Evolutionary conservation across 2,797 vertebrate species (phyloP).

Genomic region (Scleropages formosus): DNA sequence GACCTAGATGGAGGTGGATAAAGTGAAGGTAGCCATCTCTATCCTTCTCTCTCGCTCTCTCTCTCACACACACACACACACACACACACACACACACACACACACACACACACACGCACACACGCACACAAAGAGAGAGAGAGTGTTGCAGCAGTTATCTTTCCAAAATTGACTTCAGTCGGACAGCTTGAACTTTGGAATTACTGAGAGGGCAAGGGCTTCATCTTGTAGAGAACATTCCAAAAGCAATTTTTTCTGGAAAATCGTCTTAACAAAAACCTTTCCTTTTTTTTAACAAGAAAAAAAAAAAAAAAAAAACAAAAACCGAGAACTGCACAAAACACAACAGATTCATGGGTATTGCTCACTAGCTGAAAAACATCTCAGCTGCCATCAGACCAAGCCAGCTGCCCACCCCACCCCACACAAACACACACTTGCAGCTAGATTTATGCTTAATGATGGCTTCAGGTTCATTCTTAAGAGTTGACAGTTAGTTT

Average conservation of each 20-base stretch:
- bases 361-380: too few species aligned
- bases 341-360: background rate
- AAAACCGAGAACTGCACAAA: background rate
- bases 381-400: background rate
- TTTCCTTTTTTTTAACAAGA: too few species aligned
- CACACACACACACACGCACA: background rate
- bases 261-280: background rate
- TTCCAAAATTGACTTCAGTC: conserved; percentile 11
- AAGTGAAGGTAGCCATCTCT: background rate
- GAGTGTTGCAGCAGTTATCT: background rate
- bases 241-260: background rate
- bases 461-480: background rate
- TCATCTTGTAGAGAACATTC: background rate
- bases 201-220: background rate
- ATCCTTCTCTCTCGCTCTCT: background rate
- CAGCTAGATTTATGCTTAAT: background rate
- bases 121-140: too few species aligned
- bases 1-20: background rate
- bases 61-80: background rate
- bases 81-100: background rate
- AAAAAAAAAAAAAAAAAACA: background rate
- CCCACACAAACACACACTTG: too few species aligned
- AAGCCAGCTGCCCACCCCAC: background rate
- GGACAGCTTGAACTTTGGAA: conserved; percentile 1
- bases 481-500: too few species aligned